These are phyloP conservation scores for Pyralis farinalis DNA, from an alignment of 2,888 invertebrate genomes.

Conservation along the genomic window DNA sequence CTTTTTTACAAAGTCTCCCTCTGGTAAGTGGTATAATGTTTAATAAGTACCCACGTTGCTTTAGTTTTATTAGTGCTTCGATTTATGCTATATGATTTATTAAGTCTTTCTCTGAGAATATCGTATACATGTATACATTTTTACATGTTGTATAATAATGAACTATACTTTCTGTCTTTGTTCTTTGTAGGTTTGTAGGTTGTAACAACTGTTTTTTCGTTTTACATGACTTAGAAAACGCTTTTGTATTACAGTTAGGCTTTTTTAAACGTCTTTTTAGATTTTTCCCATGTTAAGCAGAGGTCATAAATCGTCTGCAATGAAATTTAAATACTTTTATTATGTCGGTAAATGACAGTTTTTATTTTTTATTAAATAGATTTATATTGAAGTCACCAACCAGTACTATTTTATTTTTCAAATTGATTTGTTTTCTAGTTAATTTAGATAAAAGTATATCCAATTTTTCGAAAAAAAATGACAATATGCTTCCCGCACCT, in stretches of 20 bases:
- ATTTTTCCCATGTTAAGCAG: not conserved
- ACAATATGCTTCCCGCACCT: not conserved
- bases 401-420: not conserved
- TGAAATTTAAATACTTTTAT: not conserved
- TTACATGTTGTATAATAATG: not conserved
- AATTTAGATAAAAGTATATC: not conserved
- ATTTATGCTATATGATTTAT: too few species aligned
- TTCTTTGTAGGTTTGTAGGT: not conserved
- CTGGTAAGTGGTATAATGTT: not conserved
- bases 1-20: too few species aligned
- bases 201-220: not conserved
- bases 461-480: not conserved
- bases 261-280: not conserved
- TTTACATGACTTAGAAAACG: not conserved
- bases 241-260: not conserved
- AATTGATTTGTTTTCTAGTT: not conserved
- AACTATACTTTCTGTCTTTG: not conserved
- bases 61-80: not conserved
- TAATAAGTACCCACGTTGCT: not conserved
- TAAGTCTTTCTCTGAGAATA: not conserved
- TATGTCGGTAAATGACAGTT: not conserved
- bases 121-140: not conserved
- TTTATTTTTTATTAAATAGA: not conserved
- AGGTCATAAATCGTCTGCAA: not conserved
- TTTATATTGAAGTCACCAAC: not conserved